These are phyloP conservation scores for Drosophila nigromelanica DNA, from an alignment of 1,140 invertebrate species.

Conservation along the genomic window DNA sequence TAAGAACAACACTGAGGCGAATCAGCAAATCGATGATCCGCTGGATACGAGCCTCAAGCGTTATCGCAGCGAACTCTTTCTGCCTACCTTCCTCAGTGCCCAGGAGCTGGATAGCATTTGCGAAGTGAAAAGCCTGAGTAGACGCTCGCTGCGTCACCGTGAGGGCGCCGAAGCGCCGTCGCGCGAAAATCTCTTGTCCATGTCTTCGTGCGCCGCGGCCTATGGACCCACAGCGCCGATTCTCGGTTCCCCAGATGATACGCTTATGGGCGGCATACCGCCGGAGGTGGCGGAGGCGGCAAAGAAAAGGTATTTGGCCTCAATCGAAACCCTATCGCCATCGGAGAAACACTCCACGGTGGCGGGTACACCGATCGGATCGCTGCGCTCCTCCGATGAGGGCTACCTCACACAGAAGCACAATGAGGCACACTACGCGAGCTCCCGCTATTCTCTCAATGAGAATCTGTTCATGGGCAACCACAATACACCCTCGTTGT, in stretches of 20 bases:
- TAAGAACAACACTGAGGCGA: conserved; percentile 83
- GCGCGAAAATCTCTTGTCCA: conserved; percentile 73
- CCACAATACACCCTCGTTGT: conserved; percentile 53
- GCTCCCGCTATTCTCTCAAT: conserved; percentile 74
- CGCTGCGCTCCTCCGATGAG: conserved; percentile 66
- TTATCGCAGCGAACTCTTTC: conserved; percentile 80
- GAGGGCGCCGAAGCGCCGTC: conserved; percentile 76
- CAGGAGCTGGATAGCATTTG: conserved; percentile 75
- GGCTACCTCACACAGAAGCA: conserved; percentile 69
- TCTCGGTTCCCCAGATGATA: conserved; percentile 69
- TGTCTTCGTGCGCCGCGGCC: conserved; percentile 68
- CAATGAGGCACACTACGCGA: conserved; percentile 45
- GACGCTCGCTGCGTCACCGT: conserved; percentile 72
- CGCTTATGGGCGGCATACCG: conserved; percentile 66
- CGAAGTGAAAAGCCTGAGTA: conserved; percentile 72
- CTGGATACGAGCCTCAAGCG: conserved; percentile 65
- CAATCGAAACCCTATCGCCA: conserved; percentile 77
- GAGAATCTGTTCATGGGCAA: conserved; percentile 72
- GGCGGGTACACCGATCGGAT: conserved; percentile 33
- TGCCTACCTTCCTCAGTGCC: conserved; percentile 74
- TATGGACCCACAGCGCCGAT: conserved; percentile 54
- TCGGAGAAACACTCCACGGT: conserved; percentile 73
- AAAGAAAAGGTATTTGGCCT: conserved; percentile 71
- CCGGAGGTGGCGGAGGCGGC: conserved; percentile 43
- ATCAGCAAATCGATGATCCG: conserved; percentile 81